Evolutionary conservation across 2,888 invertebrate species (phyloP).

Genomic region (Tortrix viridana): DNA sequence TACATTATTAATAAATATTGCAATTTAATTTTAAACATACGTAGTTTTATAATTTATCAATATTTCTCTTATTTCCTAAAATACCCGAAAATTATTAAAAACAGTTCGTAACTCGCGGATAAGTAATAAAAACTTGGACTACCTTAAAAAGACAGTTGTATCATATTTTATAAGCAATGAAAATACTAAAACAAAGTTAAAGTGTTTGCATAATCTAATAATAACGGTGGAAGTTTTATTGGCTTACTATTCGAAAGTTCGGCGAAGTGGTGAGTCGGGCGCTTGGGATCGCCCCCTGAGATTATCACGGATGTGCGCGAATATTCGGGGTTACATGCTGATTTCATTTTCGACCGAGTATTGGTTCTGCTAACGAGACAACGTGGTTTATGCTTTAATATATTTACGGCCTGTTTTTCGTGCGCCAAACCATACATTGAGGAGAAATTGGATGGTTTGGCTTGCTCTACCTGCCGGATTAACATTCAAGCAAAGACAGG

Average conservation of each 20-base stretch:
- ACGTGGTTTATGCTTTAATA: background rate
- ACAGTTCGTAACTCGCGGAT: background rate
- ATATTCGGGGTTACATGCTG: background rate
- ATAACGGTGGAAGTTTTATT: slow-evolving; percentile 13
- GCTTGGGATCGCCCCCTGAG: slow-evolving; percentile 10
- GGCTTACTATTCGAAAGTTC: slow-evolving; percentile 16
- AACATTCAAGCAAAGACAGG: no score
- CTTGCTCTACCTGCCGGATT: no score
- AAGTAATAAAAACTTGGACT: background rate
- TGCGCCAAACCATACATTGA: no score
- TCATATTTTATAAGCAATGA: slow-evolving; percentile 17
- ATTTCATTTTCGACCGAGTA: background rate
- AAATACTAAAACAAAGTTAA: slow-evolving; percentile 10
- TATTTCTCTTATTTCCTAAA: no score
- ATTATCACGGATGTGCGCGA: slow-evolving; percentile 1
- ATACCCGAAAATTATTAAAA: background rate
- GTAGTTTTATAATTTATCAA: no score
- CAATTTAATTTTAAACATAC: no score
- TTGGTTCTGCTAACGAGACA: background rate
- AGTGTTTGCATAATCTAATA: slow-evolving; percentile 10
- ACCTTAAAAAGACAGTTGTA: background rate
- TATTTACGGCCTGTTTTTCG: background rate
- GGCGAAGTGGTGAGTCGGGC: slow-evolving; percentile 1
- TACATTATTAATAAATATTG: no score
- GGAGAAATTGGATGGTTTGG: no score